Evolutionary conservation across 2,797 vertebrate genomes (phyloP), one percentile per base, ranked within the genome.

Genomic region (Manis crassicaudata): DNA sequence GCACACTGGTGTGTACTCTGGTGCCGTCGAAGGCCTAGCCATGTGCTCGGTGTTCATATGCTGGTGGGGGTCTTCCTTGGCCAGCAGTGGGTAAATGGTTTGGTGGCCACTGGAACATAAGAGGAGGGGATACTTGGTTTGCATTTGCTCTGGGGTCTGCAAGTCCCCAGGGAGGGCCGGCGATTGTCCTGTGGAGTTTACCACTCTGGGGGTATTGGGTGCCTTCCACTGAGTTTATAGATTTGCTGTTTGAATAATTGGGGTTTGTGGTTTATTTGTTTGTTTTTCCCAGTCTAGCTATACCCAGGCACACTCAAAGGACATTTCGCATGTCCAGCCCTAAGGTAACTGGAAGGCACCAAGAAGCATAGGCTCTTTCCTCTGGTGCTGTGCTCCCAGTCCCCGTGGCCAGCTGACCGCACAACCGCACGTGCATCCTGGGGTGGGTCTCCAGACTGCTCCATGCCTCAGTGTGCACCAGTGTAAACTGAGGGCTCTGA

Each of bases 181-280:
- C 52, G 54, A 63, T 35, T 73, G 5, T 84, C 63, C n/a, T 37
- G 32, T 32, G 32, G 46, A 4, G 7, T 58, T 86, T 40, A 27
- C n/a, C 60, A 27, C 46, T 32, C 10, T 8, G 7, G 8, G 32
- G 23, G 43, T 62, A 50, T 40, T 54, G 62, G n/a, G 40, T 54
- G 12, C 17, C 50, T 82, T 75, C 43, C 21, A 72, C 76, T 65
- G 43, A 86, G 43, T 68, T 73, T 67, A 18, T 56, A 37, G 58
- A 54, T 80, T 81, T 76, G 20, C 23, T 63, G 1, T 73, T 90
- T 83, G 50, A 83, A 62, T 92, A 72, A 83, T 40, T 88, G 29
- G n/a, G 37, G 9, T 50, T 77, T 54, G 25, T 20, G 20, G 25
- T 54, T 32, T 84, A 17, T 43, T 35, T 21, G 52, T 62, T 85